Evolutionary conservation across 2,113 vertebrate species (phyloP).

Genomic region (Ovibos moschatus): DNA sequence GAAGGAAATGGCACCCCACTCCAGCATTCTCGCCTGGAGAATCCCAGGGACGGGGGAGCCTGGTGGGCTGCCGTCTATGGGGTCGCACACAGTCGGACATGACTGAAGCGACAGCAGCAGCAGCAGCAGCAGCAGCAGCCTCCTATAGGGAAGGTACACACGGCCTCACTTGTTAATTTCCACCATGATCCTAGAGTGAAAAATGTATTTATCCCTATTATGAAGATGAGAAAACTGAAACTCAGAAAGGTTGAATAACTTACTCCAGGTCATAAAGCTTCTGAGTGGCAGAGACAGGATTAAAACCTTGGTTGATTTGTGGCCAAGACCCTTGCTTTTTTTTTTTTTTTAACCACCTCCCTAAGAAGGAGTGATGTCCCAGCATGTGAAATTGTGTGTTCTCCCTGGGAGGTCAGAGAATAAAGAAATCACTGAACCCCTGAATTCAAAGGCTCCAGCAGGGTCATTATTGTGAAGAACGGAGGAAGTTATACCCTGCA

Average conservation of each 20-base stretch:
- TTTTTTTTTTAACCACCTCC: background rate
- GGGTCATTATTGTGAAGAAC: slow-evolving; percentile 38
- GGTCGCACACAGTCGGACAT: too few relatives aligned
- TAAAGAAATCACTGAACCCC: slow-evolving; percentile 56
- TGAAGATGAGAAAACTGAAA: background rate
- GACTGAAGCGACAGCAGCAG: too few relatives aligned
- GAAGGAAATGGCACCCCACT: too few relatives aligned
- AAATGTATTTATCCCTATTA: background rate
- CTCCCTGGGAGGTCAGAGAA: slow-evolving; percentile 44
- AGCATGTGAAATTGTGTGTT: background rate
- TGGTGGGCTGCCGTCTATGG: too few relatives aligned
- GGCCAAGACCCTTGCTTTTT: background rate
- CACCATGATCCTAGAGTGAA: background rate
- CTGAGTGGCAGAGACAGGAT: background rate
- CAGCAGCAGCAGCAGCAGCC: background rate
- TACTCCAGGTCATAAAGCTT: slow-evolving; percentile 16
- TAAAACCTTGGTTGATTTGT: background rate
- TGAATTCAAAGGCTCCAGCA: slow-evolving; percentile 37
- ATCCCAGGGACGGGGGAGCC: too few relatives aligned
- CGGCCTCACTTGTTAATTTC: background rate
- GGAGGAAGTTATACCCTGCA: background rate
- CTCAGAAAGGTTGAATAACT: background rate
- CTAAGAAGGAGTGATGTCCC: background rate
- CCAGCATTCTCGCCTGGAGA: too few relatives aligned
- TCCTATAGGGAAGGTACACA: background rate